phyloP scores from a whole-genome alignment of 2,797 vertebrate genomes.

The Propithecus perrieri region DNA sequence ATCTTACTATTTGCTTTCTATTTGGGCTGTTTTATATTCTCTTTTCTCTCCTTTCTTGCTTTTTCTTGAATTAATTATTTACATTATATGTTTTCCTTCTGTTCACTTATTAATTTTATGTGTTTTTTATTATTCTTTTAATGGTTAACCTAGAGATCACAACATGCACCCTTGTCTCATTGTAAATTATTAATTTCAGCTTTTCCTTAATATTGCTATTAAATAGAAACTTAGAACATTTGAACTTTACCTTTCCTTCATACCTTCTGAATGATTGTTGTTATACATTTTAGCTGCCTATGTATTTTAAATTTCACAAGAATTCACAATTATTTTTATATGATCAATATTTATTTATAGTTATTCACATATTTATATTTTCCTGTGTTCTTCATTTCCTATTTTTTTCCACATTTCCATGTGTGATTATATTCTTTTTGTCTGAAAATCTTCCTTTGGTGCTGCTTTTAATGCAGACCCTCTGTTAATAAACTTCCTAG shows the following conservation, averaged over 20 bases:
- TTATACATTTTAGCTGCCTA: not conserved
- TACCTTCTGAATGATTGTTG: not conserved
- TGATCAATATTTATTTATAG: not conserved
- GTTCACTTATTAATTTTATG: not conserved
- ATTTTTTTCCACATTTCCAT: not conserved
- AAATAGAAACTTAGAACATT: not conserved
- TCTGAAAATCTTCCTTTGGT: not conserved
- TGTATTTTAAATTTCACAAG: not conserved
- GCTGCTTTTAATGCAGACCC: not conserved
- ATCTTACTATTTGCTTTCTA: constrained; percentile 38
- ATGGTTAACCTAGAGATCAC: not conserved
- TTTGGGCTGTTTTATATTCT: not conserved
- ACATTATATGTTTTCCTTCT: not conserved
- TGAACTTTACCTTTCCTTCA: not conserved
- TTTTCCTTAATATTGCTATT: not conserved
- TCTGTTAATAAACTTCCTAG: not conserved
- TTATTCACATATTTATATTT: not conserved
- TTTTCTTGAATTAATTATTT: not conserved
- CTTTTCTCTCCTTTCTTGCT: not conserved
- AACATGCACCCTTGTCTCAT: not conserved
- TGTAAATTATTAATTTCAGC: constrained; percentile 3
- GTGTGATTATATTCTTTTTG: not conserved
- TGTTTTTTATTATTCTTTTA: not conserved
- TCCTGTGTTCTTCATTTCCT: not conserved
- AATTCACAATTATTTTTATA: not conserved